Percentiles rank a stretch among this genome's conserved stretches.
Conservation (phyloP, 2,888 invertebrate genomes). For the Drosophila tripunctata region DNA sequence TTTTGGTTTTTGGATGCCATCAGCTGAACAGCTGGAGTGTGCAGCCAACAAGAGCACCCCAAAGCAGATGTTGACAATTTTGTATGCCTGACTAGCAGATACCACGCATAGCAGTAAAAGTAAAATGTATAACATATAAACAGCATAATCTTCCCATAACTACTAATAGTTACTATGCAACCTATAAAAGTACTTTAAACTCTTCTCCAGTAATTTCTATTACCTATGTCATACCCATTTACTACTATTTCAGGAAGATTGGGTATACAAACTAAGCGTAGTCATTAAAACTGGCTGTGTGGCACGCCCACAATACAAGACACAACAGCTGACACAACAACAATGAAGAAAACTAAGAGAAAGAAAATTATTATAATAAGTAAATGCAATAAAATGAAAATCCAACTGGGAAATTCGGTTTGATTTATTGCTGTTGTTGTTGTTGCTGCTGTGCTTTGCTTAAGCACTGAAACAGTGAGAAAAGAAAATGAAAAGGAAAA, state of each 20-base stretch:
- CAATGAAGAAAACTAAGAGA: slow-evolving; percentile 24
- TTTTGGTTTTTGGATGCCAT: slow-evolving; percentile 7
- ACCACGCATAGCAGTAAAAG: no score
- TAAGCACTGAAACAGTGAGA: slow-evolving; percentile 19
- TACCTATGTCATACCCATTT: background rate
- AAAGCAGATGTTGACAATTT: background rate
- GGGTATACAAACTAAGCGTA: slow-evolving; percentile 40
- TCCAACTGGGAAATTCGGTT: slow-evolving; percentile 79
- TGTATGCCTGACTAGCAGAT: background rate
- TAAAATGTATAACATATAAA: no score
- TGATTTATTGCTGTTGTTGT: slow-evolving; percentile 73
- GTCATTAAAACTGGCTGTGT: slow-evolving; percentile 47
- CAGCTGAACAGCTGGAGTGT: slow-evolving; percentile 12
- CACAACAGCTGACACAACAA: slow-evolving; percentile 29
- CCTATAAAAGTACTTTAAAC: no score
- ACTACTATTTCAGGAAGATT: background rate
- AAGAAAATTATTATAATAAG: slow-evolving; percentile 70
- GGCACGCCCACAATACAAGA: slow-evolving; percentile 33
- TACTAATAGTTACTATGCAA: no score
- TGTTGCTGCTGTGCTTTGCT: slow-evolving; percentile 11
- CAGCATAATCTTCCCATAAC: no score
- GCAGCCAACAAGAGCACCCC: background rate
- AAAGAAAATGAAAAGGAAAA: slow-evolving; percentile 5
- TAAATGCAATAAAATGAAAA: slow-evolving; percentile 80
- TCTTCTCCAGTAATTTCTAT: no score